Base-by-base conservation (phyloP, 2,888 invertebrate genomes). In the Apodemia hepburni region DNA sequence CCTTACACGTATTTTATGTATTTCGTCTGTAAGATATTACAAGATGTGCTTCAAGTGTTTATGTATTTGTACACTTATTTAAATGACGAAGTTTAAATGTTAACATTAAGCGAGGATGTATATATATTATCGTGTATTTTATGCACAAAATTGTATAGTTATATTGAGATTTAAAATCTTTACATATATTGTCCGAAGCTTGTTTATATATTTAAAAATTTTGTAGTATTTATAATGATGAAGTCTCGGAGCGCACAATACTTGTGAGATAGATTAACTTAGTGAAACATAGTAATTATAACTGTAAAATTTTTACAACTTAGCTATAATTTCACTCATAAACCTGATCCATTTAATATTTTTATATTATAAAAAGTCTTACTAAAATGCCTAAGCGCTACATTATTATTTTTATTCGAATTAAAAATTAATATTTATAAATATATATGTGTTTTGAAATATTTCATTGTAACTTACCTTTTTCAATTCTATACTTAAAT, bases 211-310 rank as follows among this genome's bases (percentile, higher is more conserved):
- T 69, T 70, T 62, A 61, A 66, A 66, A 64, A 62, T 80, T 77
- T 80, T 75, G 75, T 82, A 81, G 75, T 73, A 80, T 79, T 77
- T 83, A 76, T 69, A 73, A 78, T 69, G 80, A 81, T 78, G 85
- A 87, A 12, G 54, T 54, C 79, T 85, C 79, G 85, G 87, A 85
- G 85, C 90, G 90, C 90, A 90, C 90, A 90, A 90, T 70, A 80
- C 81, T 71, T 81, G 90, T 90, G 90, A 90, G 84, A 86, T 86
- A 87, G 78, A 69, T 74, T 84, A 80, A 79, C 70, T 73, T 68
- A 80, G 69, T 80, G 75, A 75, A 67, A 71, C 70, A 80, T 84
- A 84, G 84, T 76, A 82, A 85, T 79, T 76, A 64, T 73, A 77
- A 78, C 76, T 71, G 73, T 70, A 73, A 70, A 71, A 70, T 67